A percentile compares a stretch with the other conserved stretches of the same genome.
Evolutionary conservation across 2,888 invertebrate genomes (phyloP).

Genomic region (Zonitis immaculata): DNA sequence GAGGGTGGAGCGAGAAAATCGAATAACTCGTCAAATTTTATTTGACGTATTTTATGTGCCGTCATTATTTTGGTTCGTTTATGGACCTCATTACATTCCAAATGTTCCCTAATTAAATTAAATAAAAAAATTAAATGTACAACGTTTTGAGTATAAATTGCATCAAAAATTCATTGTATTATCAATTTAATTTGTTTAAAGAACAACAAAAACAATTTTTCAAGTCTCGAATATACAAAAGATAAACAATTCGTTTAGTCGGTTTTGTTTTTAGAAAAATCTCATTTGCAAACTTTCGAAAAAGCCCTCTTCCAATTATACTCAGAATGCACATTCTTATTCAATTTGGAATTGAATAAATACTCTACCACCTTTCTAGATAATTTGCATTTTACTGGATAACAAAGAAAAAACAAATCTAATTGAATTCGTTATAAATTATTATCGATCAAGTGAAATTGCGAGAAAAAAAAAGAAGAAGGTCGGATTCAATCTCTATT

Average conservation of each 20-base stretch:
- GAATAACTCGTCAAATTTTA: background rate
- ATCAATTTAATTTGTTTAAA: background rate
- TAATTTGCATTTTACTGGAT: too few relatives aligned
- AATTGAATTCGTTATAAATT: background rate
- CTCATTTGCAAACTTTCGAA: background rate
- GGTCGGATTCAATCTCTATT: background rate
- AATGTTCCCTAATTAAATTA: background rate
- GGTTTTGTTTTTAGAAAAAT: background rate
- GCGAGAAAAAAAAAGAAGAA: background rate
- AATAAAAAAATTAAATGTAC: background rate
- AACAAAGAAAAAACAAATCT: too few relatives aligned
- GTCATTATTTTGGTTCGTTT: background rate
- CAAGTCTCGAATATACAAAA: background rate
- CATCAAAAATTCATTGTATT: background rate
- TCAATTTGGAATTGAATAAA: background rate
- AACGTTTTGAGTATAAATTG: background rate
- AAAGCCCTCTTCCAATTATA: background rate
- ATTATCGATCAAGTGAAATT: background rate
- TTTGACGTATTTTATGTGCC: background rate
- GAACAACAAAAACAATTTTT: background rate
- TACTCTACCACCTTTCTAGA: too few relatives aligned
- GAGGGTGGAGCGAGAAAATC: background rate
- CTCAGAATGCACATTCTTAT: background rate
- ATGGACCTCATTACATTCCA: background rate
- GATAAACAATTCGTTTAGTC: background rate